phyloP scores from a whole-genome alignment of 2,797 vertebrate species.

The Peromyscus nudipes region DNA sequence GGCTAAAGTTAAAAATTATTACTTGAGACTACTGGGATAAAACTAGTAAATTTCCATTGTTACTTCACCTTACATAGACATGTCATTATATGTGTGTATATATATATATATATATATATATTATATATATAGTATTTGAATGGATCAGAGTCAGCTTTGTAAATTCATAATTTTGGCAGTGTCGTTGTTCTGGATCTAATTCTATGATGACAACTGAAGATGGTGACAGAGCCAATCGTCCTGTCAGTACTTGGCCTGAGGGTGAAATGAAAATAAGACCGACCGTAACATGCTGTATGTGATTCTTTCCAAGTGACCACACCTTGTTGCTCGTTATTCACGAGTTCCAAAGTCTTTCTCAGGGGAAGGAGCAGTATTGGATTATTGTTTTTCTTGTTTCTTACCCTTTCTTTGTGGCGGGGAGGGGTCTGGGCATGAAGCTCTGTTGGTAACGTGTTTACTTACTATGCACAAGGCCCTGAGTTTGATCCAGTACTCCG shows the following conservation, averaged over 20 bases:
- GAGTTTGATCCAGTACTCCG: not conserved
- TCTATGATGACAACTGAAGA: slow-evolving; percentile 40
- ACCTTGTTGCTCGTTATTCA: slow-evolving; percentile 24
- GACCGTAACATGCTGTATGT: not conserved
- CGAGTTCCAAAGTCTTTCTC: not conserved
- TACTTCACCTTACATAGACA: not conserved
- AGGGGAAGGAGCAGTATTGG: not conserved
- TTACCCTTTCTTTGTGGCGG: not conserved
- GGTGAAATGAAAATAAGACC: slow-evolving; percentile 35
- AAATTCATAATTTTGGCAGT: slow-evolving; percentile 45
- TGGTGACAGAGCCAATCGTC: not conserved
- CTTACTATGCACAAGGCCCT: not conserved
- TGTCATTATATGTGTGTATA: no score
- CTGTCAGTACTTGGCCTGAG: slow-evolving; percentile 27
- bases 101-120: no score
- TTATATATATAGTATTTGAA: not conserved
- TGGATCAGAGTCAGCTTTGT: slow-evolving; percentile 11
- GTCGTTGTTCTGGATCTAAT: slow-evolving; percentile 48
- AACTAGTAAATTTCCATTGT: not conserved
- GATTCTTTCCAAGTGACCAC: not conserved
- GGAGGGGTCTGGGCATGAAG: not conserved
- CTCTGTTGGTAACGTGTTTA: not conserved
- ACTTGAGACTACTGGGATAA: not conserved
- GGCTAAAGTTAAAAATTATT: not conserved
- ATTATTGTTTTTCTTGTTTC: not conserved